Base-by-base conservation (phyloP, 2,888 invertebrate genomes). In the Crocallis elinguaria region DNA sequence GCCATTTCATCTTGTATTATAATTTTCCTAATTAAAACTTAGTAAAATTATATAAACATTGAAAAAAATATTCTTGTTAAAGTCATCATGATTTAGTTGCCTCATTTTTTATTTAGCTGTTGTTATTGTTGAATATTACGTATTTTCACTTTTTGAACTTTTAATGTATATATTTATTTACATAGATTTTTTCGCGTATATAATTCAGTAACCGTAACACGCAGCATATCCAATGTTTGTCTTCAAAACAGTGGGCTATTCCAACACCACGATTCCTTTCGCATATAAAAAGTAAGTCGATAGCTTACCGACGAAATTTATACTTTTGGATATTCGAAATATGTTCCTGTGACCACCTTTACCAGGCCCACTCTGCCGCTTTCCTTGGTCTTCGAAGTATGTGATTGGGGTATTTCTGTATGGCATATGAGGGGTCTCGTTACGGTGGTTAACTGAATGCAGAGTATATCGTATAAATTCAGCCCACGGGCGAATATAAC, bases 261-360 rank as follows among this genome's bases (percentile, higher is more conserved):
- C 81, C 76, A 68, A 71, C 77, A 82, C 81, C 80, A 77, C 86
- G 87, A 84, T 85, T 84, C 80, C 75, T 73, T 64, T 74, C 71
- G 88, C 84, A 88, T 89, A 90, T 90, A 91, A 90, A 90, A 90
- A 89, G 86, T 89, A 91, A 91, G 90, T 88, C 90, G 87, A 91
- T 90, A 90, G 90, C 91, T 91, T 90, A 90, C 88, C 78, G 81
- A 67, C 68, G 73, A 81, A 91, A 91, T 91, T 91, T 91, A 91
- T 91, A 89, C 90, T 88, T 89, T 87, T 86, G 86, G 88, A 87
- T 91, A 88, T 88, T 85, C 89, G 84, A 88, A 90, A 90, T 89
- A 89, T 89, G 88, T 81, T 83, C 75, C 58, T 49, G 51, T 56
- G 23, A 66, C 88, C 83, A 78, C 11, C 43, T 0, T 64, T 65